These are phyloP conservation scores for Danaus chrysippus DNA, from an alignment of 2,888 invertebrate species.

Conservation along the genomic window DNA sequence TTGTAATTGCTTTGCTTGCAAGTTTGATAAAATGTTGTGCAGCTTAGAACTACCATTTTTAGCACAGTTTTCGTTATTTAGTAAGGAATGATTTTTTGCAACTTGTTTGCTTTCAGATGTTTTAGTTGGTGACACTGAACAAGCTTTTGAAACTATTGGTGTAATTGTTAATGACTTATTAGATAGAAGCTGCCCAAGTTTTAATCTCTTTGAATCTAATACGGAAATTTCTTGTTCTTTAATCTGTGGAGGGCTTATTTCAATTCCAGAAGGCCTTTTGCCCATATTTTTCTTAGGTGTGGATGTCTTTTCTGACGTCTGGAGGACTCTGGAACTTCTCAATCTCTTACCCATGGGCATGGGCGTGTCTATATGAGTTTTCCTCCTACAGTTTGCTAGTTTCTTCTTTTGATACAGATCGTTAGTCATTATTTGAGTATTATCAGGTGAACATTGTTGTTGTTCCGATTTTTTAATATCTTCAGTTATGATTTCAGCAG, in stretches of 20 bases:
- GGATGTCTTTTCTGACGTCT: slow-evolving; percentile 52
- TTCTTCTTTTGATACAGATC: slow-evolving; percentile 45
- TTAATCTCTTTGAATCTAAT: slow-evolving; percentile 64
- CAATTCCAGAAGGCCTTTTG: slow-evolving; percentile 53
- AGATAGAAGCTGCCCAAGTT: slow-evolving; percentile 66
- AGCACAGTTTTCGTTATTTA: slow-evolving; percentile 70
- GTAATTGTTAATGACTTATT: slow-evolving; percentile 64
- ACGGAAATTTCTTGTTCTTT: slow-evolving; percentile 58
- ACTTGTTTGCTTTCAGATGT: slow-evolving; percentile 51
- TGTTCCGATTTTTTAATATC: slow-evolving; percentile 53
- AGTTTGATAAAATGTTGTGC: slow-evolving; percentile 68
- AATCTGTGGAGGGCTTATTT: slow-evolving; percentile 48
- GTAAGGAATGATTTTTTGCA: slow-evolving; percentile 55
- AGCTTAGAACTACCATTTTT: slow-evolving; percentile 76
- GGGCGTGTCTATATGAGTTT: slow-evolving; percentile 45
- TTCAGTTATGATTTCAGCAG: slow-evolving; percentile 73
- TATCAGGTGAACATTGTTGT: slow-evolving; percentile 45
- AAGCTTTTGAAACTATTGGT: slow-evolving; percentile 49
- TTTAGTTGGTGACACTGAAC: slow-evolving; percentile 48
- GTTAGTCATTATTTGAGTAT: slow-evolving; percentile 50
- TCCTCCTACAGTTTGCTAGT: slow-evolving; percentile 56
- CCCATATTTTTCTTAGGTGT: slow-evolving; percentile 46
- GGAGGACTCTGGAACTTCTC: slow-evolving; percentile 66
- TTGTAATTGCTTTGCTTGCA: slow-evolving; percentile 68
- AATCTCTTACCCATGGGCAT: slow-evolving; percentile 64